Percentiles rank a stretch among this genome's conserved stretches.
phyloP scores from a whole-genome alignment of 2,888 invertebrate species.

The Lasioglossum calceatum region DNA sequence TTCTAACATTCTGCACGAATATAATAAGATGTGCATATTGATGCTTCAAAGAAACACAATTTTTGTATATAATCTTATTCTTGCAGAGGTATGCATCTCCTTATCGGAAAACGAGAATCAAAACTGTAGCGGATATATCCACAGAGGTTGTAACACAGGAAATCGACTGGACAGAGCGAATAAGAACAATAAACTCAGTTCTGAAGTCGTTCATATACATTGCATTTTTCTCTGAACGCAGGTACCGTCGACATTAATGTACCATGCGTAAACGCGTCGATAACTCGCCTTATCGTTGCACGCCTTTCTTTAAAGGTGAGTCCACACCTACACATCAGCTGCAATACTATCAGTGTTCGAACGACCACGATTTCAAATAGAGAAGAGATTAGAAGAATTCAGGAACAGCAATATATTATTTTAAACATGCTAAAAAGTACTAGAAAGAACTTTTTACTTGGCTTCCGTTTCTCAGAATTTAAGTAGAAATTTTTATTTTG shows the following conservation, averaged over 20 bases:
- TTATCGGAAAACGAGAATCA: not conserved
- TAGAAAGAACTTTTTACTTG: not conserved
- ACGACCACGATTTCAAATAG: not conserved
- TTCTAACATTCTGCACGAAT: not conserved
- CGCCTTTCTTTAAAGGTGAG: constrained; percentile 26
- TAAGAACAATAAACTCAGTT: constrained; percentile 34
- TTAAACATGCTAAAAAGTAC: not conserved
- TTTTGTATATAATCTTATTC: not conserved
- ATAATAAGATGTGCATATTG: not conserved
- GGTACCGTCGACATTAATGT: constrained; percentile 12
- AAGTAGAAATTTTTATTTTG: not conserved
- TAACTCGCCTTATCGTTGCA: constrained; percentile 36
- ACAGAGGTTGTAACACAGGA: not conserved
- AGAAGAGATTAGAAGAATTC: not conserved
- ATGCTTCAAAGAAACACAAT: not conserved
- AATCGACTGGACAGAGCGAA: not conserved
- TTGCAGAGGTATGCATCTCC: not conserved
- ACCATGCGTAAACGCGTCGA: constrained; percentile 31
- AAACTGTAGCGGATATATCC: not conserved
- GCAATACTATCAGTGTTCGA: not conserved
- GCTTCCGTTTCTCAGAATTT: not conserved
- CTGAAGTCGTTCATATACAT: constrained; percentile 20
- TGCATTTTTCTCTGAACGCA: constrained; percentile 19
- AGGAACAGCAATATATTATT: not conserved
- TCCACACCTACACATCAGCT: not conserved